A percentile compares a stretch with the other conserved stretches of the same genome.
These are phyloP conservation scores for Gallinago paraguaiae DNA, from an alignment of 2,113 vertebrate species.

Conservation along the genomic window DNA sequence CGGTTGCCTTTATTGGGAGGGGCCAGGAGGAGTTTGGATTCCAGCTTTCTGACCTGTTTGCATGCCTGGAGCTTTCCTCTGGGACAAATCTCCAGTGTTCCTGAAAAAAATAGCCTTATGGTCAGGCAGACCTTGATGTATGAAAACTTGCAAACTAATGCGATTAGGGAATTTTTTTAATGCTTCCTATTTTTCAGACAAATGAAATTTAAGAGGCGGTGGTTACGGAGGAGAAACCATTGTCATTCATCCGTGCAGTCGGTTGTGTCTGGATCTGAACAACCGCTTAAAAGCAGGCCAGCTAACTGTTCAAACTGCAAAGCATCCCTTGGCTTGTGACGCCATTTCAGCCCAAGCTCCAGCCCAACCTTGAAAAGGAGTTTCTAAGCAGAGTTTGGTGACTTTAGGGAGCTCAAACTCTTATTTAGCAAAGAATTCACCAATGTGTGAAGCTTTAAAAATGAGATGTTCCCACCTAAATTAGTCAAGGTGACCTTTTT, in stretches of 20 bases:
- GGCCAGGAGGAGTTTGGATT: background rate
- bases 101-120: background rate
- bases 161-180: background rate
- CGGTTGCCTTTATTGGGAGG: background rate
- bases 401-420: background rate
- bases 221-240: background rate
- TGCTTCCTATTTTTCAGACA: background rate
- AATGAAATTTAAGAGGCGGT: background rate
- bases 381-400: background rate
- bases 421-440: background rate
- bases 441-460: background rate
- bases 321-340: background rate
- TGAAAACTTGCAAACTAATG: background rate
- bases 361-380: background rate
- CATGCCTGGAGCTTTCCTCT: background rate
- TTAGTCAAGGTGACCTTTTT: background rate
- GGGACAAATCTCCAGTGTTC: background rate
- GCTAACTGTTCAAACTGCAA: background rate
- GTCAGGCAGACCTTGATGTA: background rate
- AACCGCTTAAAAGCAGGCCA: background rate
- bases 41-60: background rate
- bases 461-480: rapidly evolving
- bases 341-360: background rate
- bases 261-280: background rate
- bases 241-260: background rate